Evolutionary conservation across 2,113 vertebrate species (phyloP), one percentile per base, ranked within the genome.

Genomic region (Crotalus viridis): DNA sequence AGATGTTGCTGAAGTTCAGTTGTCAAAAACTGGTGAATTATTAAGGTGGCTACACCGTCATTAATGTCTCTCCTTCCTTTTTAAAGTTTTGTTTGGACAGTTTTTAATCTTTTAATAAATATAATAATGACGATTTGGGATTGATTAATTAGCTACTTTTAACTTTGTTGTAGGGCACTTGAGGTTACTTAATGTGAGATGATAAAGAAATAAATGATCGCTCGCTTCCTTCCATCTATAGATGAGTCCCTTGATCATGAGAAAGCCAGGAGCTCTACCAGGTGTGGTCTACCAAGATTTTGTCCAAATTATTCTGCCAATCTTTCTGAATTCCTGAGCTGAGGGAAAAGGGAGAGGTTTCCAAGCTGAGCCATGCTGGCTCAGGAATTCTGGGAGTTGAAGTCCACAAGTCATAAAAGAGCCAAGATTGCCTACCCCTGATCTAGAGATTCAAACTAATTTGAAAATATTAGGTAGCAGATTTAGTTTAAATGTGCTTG

Each of bases 401-500:
- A 39, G 39, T 39, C 39, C 39, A 39, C 39, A 2, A 39, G 2
- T 39, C 39, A 39, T 39, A 39, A 39, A 39, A 39, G 39, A 39
- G 39, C 39, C 39, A 39, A 39, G 39, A 2, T 39, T 39, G 39
- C 39, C 39, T 39, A 39, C 39, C 39, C 39, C 39, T 39, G 39
- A 39, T 39, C 55, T 59, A 33, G 28, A 52, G 6, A 61, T 90
- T 64, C 88, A 59, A 43, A 57, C 87, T 1, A 0, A 24, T 88
- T 89, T 85, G 17, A 55, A 91, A 81, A 74, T 85, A 91, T 85
- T 52, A 15, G 51, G 4, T 5, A 7, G 5, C 86, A 39, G 17
- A 85, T 94, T 92, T 91, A 22, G 5, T 48, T 57, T 74, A 19
- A 93, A 93, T 94, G 56, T 4, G 17, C 61, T 74, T 17, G 4